phyloP scores from a whole-genome alignment of 2,797 vertebrate species.

The Coranthus polyacanthus region DNA sequence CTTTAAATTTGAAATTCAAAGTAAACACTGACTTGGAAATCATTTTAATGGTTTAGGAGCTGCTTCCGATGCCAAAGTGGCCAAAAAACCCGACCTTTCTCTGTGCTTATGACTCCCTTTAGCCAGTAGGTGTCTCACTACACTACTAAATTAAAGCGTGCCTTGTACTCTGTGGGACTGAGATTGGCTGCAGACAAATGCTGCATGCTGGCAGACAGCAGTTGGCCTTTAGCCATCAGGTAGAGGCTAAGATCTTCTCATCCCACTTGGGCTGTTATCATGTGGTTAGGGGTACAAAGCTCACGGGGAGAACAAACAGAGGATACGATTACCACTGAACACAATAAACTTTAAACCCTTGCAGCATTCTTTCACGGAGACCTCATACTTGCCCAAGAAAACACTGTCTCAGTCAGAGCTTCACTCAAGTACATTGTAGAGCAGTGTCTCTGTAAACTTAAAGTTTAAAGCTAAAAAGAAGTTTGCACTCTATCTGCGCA shows the following conservation, averaged over 20 bases:
- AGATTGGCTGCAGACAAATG: conserved; percentile 26
- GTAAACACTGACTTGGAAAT: too few relatives aligned
- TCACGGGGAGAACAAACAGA: conserved; percentile 39
- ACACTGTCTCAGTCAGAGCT: not conserved
- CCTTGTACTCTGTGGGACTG: conserved; percentile 1
- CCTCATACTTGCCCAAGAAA: conserved; percentile 13
- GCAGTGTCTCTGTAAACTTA: not conserved
- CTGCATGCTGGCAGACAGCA: conserved; percentile 42
- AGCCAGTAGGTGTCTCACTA: conserved; percentile 76
- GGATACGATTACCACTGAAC: conserved; percentile 32
- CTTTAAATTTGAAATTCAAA: too few relatives aligned
- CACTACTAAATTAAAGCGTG: conserved; percentile 8
- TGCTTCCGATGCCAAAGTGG: too few relatives aligned
- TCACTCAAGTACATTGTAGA: not conserved
- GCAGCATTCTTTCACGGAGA: conserved; percentile 13
- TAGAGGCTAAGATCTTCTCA: conserved; percentile 44
- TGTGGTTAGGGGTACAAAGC: conserved; percentile 27
- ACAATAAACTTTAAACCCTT: conserved; percentile 41
- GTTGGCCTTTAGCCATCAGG: conserved; percentile 42
- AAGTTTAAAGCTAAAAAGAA: not conserved
- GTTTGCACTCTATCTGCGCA: conserved; percentile 11
- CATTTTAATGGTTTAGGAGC: too few relatives aligned
- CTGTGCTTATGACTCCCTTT: conserved; percentile 5
- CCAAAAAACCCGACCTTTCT: not conserved
- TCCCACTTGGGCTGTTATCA: conserved; percentile 25